Evolutionary conservation across 64 coral and sea anemone species (phyloP).

Genomic region (Exaiptasia diaphana): DNA sequence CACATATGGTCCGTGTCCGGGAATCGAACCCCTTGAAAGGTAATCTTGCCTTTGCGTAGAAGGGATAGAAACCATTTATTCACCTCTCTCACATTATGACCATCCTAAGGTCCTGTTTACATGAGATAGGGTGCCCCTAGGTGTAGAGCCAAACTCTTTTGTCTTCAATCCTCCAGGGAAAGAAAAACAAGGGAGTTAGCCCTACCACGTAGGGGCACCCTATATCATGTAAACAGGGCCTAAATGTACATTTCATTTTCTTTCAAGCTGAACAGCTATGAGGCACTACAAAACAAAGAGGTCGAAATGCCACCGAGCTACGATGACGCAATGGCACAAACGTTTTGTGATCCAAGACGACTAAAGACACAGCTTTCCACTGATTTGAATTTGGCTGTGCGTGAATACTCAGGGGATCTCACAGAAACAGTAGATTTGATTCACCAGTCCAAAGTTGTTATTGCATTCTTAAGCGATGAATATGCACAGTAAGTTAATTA

Average conservation of each 20-base stretch:
- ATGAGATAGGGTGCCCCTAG: too few species aligned
- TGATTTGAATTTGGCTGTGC: conserved; percentile 33
- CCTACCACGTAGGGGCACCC: too few species aligned
- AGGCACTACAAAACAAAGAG: conserved; percentile 63
- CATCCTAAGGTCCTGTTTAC: too few species aligned
- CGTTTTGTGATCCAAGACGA: conserved; percentile 74
- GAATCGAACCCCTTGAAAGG: too few species aligned
- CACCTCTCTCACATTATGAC: too few species aligned
- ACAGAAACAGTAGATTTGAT: conserved; percentile 69
- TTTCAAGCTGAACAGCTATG: conserved; percentile 58
- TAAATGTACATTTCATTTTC: neutral
- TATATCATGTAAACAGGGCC: too few species aligned
- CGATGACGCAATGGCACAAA: conserved; percentile 48
- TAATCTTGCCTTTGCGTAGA: too few species aligned
- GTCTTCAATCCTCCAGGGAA: too few species aligned
- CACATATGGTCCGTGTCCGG: too few species aligned
- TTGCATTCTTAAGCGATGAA: conserved; percentile 86
- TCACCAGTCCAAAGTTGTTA: conserved; percentile 79
- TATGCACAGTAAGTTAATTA: conserved; percentile 60
- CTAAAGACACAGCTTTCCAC: conserved; percentile 53
- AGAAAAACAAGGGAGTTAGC: too few species aligned
- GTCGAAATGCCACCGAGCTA: conserved; percentile 62
- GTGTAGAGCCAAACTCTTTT: too few species aligned
- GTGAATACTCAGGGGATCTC: conserved; percentile 32
- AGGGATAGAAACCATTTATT: too few species aligned